These are phyloP conservation scores for Acanthiza pusilla DNA, from an alignment of 2,797 vertebrate species.

Conservation along the genomic window DNA sequence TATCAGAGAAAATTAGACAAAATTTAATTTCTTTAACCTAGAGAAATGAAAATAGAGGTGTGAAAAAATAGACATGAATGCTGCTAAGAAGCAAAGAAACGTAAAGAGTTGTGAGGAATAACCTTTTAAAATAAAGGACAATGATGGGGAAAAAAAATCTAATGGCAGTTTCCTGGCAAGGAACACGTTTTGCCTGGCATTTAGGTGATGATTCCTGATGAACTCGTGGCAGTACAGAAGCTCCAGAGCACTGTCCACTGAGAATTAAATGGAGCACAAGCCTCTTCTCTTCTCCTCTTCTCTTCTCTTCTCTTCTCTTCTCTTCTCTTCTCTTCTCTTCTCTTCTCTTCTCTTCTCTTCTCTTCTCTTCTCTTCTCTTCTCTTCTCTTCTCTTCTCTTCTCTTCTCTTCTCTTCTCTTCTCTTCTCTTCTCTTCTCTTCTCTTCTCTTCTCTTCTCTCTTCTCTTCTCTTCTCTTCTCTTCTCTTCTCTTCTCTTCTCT, in stretches of 20 bases:
- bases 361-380: too few species aligned
- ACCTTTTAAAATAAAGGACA: neutral
- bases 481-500: too few species aligned
- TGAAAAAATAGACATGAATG: neutral
- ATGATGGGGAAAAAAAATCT: neutral
- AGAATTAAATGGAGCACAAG: neutral
- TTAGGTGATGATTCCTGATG: neutral
- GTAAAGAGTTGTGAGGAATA: neutral
- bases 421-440: too few species aligned
- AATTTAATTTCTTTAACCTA: neutral
- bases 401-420: too few species aligned
- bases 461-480: too few species aligned
- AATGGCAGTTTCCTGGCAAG: neutral
- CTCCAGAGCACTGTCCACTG: neutral
- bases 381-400: neutral
- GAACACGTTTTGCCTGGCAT: neutral
- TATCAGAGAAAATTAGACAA: neutral
- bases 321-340: too few species aligned
- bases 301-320: too few species aligned
- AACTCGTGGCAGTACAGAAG: neutral
- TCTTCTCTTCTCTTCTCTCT: too few species aligned
- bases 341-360: too few species aligned
- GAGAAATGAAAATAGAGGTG: neutral
- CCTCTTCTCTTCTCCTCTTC: too few species aligned
- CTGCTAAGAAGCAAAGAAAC: neutral